These are phyloP conservation scores for Nicator chloris DNA, from an alignment of 2,113 vertebrate genomes.

Conservation along the genomic window DNA sequence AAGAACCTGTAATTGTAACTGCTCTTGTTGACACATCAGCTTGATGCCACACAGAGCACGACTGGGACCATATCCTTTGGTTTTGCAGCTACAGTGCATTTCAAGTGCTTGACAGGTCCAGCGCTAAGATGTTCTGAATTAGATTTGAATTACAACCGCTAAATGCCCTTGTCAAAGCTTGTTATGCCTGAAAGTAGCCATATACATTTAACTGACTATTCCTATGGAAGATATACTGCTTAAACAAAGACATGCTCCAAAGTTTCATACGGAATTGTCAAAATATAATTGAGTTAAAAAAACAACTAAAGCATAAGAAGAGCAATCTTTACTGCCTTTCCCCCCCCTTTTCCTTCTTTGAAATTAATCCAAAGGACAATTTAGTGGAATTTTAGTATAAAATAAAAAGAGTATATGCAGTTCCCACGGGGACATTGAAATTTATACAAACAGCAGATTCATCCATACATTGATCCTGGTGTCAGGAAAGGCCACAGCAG, in stretches of 20 bases:
- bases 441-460: constrained; percentile 50
- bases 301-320: constrained; percentile 75
- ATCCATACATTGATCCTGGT: constrained; percentile 7
- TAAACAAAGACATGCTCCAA: constrained; percentile 93
- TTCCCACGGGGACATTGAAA: constrained; percentile 34
- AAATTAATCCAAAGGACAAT: constrained; percentile 79
- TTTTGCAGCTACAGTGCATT: constrained; percentile 85
- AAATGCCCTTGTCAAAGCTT: constrained; percentile 99
- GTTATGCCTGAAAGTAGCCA: constrained; percentile 97
- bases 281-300: constrained; percentile 85
- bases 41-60: constrained; percentile 87
- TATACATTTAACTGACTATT: constrained; percentile 81
- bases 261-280: constrained; percentile 90
- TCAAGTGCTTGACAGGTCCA: constrained; percentile 96
- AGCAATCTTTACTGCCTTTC: constrained; percentile 71
- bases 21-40: constrained; percentile 92
- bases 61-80: constrained; percentile 79
- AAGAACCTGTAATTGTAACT: constrained; percentile 85
- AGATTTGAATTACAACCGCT: constrained; percentile 99
- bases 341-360: constrained; percentile 47
- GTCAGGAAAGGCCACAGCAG: not conserved
- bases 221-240: constrained; percentile 81
- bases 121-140: constrained; percentile 99
- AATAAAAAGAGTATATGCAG: constrained; percentile 39
- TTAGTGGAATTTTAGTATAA: constrained; percentile 62